Base-by-base conservation (phyloP, 2,797 vertebrate genomes). In the Scomberomorus guttatus region DNA sequence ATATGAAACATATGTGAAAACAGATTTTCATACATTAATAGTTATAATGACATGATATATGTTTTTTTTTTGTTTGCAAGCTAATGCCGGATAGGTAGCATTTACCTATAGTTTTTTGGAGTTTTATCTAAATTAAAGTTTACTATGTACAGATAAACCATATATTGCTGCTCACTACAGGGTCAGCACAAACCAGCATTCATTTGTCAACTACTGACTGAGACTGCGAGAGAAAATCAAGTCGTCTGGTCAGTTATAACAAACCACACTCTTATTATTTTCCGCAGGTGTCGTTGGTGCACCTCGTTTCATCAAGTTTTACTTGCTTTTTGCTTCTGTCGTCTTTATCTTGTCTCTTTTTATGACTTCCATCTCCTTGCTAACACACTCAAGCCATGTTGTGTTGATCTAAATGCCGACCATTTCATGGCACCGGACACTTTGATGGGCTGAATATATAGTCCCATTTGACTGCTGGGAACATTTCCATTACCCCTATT, bases 61-160 rank as follows among this genome's bases (percentile, higher is more conserved):
- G 67, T 79, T 79, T 68, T 70, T 32, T 75, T 81, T 85, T 79
- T 72, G 51, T 87, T 82, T 75, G 78, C 76, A 87, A 88, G 81
- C 76, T 27, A 50, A 79, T 25, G 71, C 68, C 75, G 77, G 81
- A 56, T 73, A 72, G 24, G 32, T 50, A 39, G 27, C 54, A 56
- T 18, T 27, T 68, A 60, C 69, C 25, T 70, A 24, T 78, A 14
- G 3, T 59, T 66, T 59, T 85, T 81, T 72, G 51, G 69, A 87
- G 64, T 81, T 77, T 85, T 20, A 85, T 66, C 79, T 81, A 83
- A 92, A 82, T 79, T 12, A 79, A 88, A 88, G 60, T 82, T 80
- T 65, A 83, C 80, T 93, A 93, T 92, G 77, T 92, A 93, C 93
- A 93, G 72, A 86, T 79, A 78, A 91, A 90, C 62, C 76, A 86